These are phyloP conservation scores for Himalopsyche japonica DNA, from an alignment of 2,888 invertebrate species.

Conservation along the genomic window DNA sequence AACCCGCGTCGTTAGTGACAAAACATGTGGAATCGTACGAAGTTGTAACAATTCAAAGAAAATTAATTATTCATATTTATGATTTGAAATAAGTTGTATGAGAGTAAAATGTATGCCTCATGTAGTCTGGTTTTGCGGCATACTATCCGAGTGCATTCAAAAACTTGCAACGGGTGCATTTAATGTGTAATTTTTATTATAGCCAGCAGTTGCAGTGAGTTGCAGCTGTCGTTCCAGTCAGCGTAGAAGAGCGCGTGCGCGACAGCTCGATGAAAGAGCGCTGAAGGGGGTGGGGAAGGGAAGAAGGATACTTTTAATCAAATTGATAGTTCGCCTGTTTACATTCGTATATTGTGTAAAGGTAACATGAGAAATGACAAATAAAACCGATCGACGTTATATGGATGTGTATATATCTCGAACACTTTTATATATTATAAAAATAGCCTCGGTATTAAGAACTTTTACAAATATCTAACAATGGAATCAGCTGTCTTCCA, in stretches of 20 bases:
- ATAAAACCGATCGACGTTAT: not conserved
- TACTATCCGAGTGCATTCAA: not conserved
- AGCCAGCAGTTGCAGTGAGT: slow-evolving; percentile 12
- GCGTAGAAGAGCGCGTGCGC: not conserved
- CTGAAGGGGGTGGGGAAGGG: not conserved
- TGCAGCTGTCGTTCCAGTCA: slow-evolving; percentile 12
- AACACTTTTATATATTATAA: too few relatives aligned
- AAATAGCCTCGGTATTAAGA: too few relatives aligned
- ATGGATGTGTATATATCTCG: too few relatives aligned
- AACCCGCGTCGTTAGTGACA: too few relatives aligned
- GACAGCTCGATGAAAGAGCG: not conserved
- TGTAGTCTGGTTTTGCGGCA: not conserved
- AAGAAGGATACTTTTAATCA: slow-evolving; percentile 5
- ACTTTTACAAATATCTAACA: too few relatives aligned
- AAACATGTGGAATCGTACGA: too few relatives aligned
- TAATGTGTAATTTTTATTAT: slow-evolving; percentile 27
- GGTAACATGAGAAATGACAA: slow-evolving; percentile 6
- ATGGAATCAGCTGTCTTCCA: too few relatives aligned
- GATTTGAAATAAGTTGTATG: not conserved
- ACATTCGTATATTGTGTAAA: slow-evolving; percentile 4
- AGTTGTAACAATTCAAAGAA: too few relatives aligned
- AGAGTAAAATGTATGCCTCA: not conserved
- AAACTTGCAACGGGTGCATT: slow-evolving; percentile 19
- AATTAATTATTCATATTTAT: not conserved
- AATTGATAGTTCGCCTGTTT: slow-evolving; percentile 14